A percentile compares a stretch with the other conserved stretches of the same genome.
phyloP scores from a whole-genome alignment of 2,797 vertebrate species.

The Myotis myotis region DNA sequence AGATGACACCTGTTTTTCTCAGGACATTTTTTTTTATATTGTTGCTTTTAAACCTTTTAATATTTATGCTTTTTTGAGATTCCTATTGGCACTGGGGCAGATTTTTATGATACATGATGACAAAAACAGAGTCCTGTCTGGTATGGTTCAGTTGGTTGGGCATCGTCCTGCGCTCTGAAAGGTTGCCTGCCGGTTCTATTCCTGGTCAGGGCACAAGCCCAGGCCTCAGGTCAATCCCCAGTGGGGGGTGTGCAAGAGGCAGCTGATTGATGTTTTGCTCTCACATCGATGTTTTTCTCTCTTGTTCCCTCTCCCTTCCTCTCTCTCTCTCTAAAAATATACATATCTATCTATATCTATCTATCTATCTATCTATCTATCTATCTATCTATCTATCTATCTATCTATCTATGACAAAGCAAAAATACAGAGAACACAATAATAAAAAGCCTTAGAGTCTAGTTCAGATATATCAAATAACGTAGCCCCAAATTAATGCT shows the following conservation, averaged over 20 bases:
- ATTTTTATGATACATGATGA: background rate
- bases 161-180: background rate
- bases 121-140: background rate
- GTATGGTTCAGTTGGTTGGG: background rate
- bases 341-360: too few relatives aligned
- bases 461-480: background rate
- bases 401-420: background rate
- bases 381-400: background rate
- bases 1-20: background rate
- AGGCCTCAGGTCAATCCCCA: background rate
- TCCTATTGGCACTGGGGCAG: background rate
- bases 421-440: background rate
- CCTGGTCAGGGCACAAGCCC: background rate
- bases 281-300: background rate
- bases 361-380: too few relatives aligned
- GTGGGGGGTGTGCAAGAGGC: background rate
- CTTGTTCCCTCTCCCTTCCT: background rate
- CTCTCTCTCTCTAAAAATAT: too few relatives aligned
- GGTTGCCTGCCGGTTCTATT: background rate
- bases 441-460: background rate
- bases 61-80: conserved; percentile 29
- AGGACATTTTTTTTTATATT: background rate
- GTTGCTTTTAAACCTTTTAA: conserved; percentile 7
- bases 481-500: background rate
- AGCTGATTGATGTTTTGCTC: background rate